Conservation (phyloP, 2,888 invertebrate species). For the Pseudococcus jackbeardsleyi region DNA sequence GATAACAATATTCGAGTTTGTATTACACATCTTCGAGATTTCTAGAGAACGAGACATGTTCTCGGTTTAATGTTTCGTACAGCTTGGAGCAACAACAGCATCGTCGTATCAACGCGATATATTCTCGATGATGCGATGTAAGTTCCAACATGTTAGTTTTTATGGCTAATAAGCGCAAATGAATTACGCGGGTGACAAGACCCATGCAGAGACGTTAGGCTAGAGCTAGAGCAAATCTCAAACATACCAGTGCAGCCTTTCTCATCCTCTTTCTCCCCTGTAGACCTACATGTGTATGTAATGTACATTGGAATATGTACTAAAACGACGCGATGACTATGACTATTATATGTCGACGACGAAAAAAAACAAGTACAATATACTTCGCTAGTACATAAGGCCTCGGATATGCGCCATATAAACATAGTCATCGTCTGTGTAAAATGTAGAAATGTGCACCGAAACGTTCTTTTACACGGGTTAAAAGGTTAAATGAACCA, state of each 20-base stretch:
- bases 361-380: not conserved
- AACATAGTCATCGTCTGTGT: not conserved
- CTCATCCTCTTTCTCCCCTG: not conserved
- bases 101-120: not conserved
- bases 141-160: conserved; percentile 34
- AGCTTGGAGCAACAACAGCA: not conserved
- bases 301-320: not conserved
- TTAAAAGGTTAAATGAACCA: conserved; percentile 38
- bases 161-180: conserved; percentile 52
- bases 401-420: not conserved
- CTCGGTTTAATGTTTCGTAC: conserved; percentile 6
- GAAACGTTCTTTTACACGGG: conserved; percentile 33
- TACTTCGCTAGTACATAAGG: not conserved
- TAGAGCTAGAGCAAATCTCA: not conserved
- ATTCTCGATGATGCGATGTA: conserved; percentile 4
- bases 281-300: not conserved
- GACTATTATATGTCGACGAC: not conserved
- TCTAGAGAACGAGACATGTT: not conserved
- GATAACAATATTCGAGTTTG: conserved; percentile 27
- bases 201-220: conserved; percentile 26
- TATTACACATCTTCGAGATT: not conserved
- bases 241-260: not conserved
- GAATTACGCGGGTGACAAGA: conserved; percentile 55
- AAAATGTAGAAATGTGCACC: conserved; percentile 29
- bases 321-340: not conserved